These are phyloP conservation scores for Myotis pilosus DNA, from an alignment of 2,797 vertebrate genomes.

Conservation along the genomic window DNA sequence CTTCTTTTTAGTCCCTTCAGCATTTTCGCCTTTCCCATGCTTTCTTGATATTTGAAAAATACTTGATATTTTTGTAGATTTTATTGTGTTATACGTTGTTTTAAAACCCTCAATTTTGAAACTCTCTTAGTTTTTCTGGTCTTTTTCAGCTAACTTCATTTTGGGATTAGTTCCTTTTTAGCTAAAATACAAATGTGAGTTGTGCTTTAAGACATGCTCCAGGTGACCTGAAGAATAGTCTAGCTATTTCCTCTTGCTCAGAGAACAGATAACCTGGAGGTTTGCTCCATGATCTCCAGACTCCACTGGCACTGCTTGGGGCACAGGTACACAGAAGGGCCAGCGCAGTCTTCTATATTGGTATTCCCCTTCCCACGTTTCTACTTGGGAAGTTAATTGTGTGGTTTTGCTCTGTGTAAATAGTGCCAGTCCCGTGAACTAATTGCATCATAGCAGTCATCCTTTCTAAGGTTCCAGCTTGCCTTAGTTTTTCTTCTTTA, in stretches of 20 bases:
- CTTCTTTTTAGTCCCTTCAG: background rate
- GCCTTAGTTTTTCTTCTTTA: background rate
- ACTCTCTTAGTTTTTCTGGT: background rate
- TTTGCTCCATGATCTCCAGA: background rate
- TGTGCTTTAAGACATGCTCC: background rate
- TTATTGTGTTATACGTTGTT: background rate
- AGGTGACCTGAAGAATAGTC: background rate
- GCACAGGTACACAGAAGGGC: background rate
- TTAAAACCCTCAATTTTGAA: background rate
- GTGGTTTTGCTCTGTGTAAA: background rate
- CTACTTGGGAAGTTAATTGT: background rate
- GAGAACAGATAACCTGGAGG: rapidly evolving
- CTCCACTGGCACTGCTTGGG: background rate
- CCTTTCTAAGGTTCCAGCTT: background rate
- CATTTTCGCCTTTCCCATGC: background rate
- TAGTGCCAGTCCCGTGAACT: rapidly evolving
- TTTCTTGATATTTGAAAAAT: background rate
- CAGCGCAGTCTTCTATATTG: background rate
- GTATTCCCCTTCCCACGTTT: background rate
- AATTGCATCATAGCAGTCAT: background rate
- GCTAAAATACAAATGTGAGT: background rate
- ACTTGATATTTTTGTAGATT: background rate
- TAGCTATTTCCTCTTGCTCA: background rate
- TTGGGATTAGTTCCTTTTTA: background rate
- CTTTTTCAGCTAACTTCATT: background rate